Evolutionary conservation across 2,888 invertebrate genomes (phyloP), one percentile per base, ranked within the genome.

Genomic region (Ganaspis brasiliensis): DNA sequence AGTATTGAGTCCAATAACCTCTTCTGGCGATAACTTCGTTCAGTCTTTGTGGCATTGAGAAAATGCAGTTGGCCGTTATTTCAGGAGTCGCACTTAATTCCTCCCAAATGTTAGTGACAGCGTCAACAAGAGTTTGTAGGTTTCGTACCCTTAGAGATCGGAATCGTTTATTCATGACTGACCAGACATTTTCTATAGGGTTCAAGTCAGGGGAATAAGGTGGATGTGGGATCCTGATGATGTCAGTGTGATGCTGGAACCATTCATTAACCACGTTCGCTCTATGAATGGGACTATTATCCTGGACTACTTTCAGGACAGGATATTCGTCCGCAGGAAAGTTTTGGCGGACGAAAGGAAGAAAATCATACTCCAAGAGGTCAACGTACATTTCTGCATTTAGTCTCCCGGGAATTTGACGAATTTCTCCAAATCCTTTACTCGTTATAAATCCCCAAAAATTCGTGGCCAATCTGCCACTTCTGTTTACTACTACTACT

Each of bases 161-260:
- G n/a, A n/a, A n/a, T n/a, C n/a, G n/a, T n/a, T n/a, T n/a, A n/a
- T n/a, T 40, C 72, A 82, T 75, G 16, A 77, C 71, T 24, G 82
- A 78, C 85, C 83, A 83, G 12, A 83, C 56, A 61, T 83, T 85
- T 63, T 85, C 83, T 1, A 82, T 83, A 0, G 80, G 77, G 70
- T 84, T 86, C 1, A 83, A 72, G 61, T 86, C 83, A 4, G 83
- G 78, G 1, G 81, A 82, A 14, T 81, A 74, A 16, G 82, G 71
- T 8, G 85, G 83, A 77, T 78, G 82, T 19, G 74, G 55, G 6
- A 83, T 56, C n/a, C n/a, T n/a, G 40, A n/a, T n/a, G 1, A 71
- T 16, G 0, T 81, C 81, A 1, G 79, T 77, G 26, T 83, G 82
- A 0, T 72, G 56, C 0, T 37, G 37, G 49, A 82, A 83, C 83